phyloP scores from a whole-genome alignment of 2,113 vertebrate genomes.

The Baryphthengus martii region DNA sequence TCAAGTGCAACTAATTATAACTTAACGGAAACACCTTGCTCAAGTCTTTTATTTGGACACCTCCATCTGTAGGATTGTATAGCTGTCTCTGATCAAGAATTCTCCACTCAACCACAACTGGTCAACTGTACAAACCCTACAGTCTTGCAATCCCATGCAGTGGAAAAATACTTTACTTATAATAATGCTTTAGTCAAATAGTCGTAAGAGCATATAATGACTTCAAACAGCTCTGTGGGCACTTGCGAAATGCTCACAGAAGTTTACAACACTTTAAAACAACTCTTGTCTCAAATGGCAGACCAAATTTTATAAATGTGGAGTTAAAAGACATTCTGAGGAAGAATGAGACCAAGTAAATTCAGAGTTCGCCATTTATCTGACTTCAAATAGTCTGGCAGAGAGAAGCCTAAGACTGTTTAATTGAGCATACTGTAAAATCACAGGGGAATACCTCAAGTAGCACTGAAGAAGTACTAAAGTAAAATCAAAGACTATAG shows the following conservation, averaged over 20 bases:
- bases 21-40: neutral
- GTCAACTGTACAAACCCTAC: neutral
- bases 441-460: neutral
- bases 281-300: neutral
- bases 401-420: neutral
- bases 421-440: neutral
- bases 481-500: neutral
- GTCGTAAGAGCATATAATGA: neutral
- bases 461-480: neutral
- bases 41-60: neutral
- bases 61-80: neutral
- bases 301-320: neutral
- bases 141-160: neutral
- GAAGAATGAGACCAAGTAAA: neutral
- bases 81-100: neutral
- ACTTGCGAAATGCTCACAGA: neutral
- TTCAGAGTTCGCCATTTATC: neutral
- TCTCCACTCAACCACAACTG: neutral
- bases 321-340: neutral
- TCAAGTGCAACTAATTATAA: neutral
- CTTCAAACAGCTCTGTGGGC: neutral
- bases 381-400: neutral
- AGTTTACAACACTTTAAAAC: neutral
- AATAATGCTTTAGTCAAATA: neutral
- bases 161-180: neutral